Base-by-base conservation (phyloP, 2,888 invertebrate genomes). In the Teleiodes luculella region DNA sequence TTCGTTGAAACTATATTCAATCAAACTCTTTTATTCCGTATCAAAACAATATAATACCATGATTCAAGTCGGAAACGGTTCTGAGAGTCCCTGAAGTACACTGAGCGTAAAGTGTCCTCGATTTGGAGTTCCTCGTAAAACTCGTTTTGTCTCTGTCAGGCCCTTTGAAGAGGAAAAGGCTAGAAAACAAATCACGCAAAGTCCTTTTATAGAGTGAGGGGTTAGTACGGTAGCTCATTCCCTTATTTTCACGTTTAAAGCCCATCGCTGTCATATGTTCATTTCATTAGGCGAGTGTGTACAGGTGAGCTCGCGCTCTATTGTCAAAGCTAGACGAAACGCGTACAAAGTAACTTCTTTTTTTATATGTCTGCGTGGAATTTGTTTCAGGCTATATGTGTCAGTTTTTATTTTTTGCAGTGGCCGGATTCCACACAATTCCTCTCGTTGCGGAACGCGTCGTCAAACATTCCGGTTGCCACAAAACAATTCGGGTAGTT, bases 41-140 rank as follows among this genome's bases (percentile, higher is more conserved):
- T 61, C 64, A 57, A 66, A 65, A 62, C 58, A 60, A 63, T 59
- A 62, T 41, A 61, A 59, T 60, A 65, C 39, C 55, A 60, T 62
- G 60, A 64, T 65, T 56, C 53, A 55, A 64, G 60, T 62, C 65
- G 66, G 65, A 61, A 37, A 61, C 64, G 67, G 68, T 70, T 65
- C 64, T 55, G 61, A 58, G 60, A 61, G 62, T 68, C 78, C 70
- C 76, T 61, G 55, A 75, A 76, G 78, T 72, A 72, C 72, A 71
- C 70, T 77, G 71, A 73, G 68, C 72, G 71, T 72, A 72, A 76
- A 80, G 76, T 75, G 72, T 72, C 76, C 72, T 74, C 72, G 72
- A 72, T 72, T 75, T 72, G 63, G 68, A 71, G 64, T 67, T 67
- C 67, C 70, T 74, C 74, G 68, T 74, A 74, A 74, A 78, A 71